Base-by-base conservation (phyloP, 2,888 invertebrate genomes). In the Drosophila percnosoma region DNA sequence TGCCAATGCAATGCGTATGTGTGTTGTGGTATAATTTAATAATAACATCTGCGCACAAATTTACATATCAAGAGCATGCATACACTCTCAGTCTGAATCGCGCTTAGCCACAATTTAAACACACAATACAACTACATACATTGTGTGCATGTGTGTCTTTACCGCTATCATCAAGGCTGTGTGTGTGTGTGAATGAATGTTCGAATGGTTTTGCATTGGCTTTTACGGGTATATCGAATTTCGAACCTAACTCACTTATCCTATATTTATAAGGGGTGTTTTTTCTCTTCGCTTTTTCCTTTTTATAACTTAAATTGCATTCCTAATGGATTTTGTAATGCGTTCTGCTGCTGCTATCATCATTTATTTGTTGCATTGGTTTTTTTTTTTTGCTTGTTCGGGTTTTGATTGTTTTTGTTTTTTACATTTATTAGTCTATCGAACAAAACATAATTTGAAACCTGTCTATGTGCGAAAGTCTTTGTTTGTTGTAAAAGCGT, bases 371-470 rank as follows among this genome's bases (percentile, higher is more conserved):
- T 61, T 74, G 66, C 42, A 45, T 45, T 54, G 54, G 11, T 24
- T 24, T 36, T 21, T 80, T 60, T 21, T 82, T 60, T 55, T 53
- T 38, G 55, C 38, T 29, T 61, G 54, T 21, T 59, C 24, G 34
- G 57, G 40, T 55, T 72, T 72, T 71, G 34, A 63, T 78, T 74
- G 71, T 33, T 52, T 64, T 62, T 68, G 40, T 67, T 63, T 68
- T 68, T 59, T 68, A 73, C 83, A 66, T 45, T 66, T 61, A 27
- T 70, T 64, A 49, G 34, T 36, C 49, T 52, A 66, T 52, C 15
- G 27, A 74, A 77, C 53, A 51, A 57, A 78, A 83, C 59, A 76
- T 54, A 75, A 81, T 71, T 76, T 86, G 86, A 84, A 84, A 84
- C 84, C 84, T 88, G 87, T 78, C 88, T 87, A 71, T 69, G 62